Base-by-base conservation (phyloP, 2,113 vertebrate species). In the Mohoua ochrocephala region DNA sequence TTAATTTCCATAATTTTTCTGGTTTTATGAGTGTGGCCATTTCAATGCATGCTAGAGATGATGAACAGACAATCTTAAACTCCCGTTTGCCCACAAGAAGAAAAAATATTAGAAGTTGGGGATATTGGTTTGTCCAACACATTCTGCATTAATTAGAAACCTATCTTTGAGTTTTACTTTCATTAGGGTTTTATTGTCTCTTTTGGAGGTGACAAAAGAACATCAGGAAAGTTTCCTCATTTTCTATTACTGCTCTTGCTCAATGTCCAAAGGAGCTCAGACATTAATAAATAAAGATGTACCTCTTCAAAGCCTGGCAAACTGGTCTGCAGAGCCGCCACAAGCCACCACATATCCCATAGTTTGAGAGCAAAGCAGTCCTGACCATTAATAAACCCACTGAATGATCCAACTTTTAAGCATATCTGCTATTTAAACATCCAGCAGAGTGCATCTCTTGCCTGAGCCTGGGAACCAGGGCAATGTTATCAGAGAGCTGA, bases 401-500 rank as follows among this genome's bases (percentile, higher is more conserved):
- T 42, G 44, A 79, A 85, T 19, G 50, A 69, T 45, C 57, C 50
- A 33, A 21, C 0, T 35, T 68, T 42, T 59, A 35, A 57, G n/a
- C 22, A n/a, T 47, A 85, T 73, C 70, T 94, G 37, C 23, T 60
- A 15, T 71, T 87, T 61, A 49, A 79, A 53, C 61, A 76, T 14
- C 28, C 49, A 61, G 28, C 3, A 0, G 22, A 44, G 24, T 35
- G 30, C 41, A 83, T 61, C 50, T 93, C 7, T 64, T 79, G 44
- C 63, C 49, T 50, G 50, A 57, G 59, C 92, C 86, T 93, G 94
- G 92, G 88, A 97, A 92, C 45, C 26, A 60, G 37, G 61, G 26
- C 45, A 69, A 31, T 65, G 57, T 92, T 92, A 92, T 94, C 94
- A 95, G 75, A 60, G 77, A 47, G 57, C 20, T 79, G 67, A 96